A percentile compares a stretch with the other conserved stretches of the same genome.
Evolutionary conservation across 2,888 invertebrate species (phyloP).

Genomic region (Seladonia tumulorum): DNA sequence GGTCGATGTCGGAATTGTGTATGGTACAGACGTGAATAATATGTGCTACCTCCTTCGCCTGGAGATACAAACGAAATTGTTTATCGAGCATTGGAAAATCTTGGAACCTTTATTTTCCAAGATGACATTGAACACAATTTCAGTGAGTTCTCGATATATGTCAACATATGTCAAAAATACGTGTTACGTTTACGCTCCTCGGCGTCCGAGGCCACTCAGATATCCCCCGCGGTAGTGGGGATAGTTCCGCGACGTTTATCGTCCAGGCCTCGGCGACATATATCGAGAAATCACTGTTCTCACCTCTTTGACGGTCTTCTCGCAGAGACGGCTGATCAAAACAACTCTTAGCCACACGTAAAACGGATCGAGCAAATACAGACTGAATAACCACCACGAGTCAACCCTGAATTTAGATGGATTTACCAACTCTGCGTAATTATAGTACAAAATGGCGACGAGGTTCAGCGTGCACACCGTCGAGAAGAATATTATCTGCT

Average conservation of each 20-base stretch:
- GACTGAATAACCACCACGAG: too few species aligned
- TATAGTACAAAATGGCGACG: not conserved
- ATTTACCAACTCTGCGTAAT: fast-evolving
- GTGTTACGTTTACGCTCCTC: too few species aligned
- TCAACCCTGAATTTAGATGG: too few species aligned
- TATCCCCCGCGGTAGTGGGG: too few species aligned
- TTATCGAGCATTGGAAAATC: not conserved
- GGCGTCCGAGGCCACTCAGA: too few species aligned
- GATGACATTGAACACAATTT: too few species aligned
- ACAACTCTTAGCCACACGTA: not conserved
- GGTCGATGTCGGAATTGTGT: not conserved
- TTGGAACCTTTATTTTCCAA: not conserved
- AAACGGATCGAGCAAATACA: not conserved
- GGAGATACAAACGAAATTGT: not conserved
- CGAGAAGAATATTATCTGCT: not conserved
- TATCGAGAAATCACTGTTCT: not conserved
- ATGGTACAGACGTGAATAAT: not conserved
- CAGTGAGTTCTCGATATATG: too few species aligned
- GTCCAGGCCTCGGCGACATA: too few species aligned
- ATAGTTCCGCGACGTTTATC: too few species aligned
- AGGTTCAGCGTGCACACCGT: not conserved
- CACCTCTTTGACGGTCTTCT: not conserved
- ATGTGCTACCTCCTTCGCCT: not conserved
- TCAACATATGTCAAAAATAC: too few species aligned
- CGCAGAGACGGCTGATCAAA: not conserved